A percentile compares a stretch with the other conserved stretches of the same genome.
These are phyloP conservation scores for Colostygia pectinataria DNA, from an alignment of 2,888 invertebrate species.

Conservation along the genomic window DNA sequence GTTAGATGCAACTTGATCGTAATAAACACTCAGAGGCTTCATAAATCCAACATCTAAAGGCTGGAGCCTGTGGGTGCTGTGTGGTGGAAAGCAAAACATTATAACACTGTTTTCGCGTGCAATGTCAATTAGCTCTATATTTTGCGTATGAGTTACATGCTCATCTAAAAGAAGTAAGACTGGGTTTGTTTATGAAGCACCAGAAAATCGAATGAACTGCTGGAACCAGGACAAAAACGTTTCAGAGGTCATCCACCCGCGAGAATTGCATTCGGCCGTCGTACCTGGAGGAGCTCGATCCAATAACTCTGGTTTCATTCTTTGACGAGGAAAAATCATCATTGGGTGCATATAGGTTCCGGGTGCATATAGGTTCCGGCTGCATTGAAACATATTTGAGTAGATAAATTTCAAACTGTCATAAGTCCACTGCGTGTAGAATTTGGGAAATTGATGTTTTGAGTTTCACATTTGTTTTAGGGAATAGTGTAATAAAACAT, in stretches of 20 bases:
- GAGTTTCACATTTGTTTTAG: no score
- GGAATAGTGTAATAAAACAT: no score
- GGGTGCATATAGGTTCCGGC: no score
- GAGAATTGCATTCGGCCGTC: neutral
- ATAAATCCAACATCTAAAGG: neutral
- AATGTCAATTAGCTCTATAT: neutral
- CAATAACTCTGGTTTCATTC: conserved; percentile 6
- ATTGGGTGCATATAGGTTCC: neutral
- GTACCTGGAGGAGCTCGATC: conserved; percentile 3
- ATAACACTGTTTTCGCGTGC: neutral
- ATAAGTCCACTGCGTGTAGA: no score
- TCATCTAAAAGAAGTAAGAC: conserved; percentile 3
- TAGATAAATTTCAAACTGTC: no score
- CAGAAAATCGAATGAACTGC: neutral
- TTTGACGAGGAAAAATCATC: conserved; percentile 2
- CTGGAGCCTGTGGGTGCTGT: conserved; percentile 1
- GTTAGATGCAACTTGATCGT: neutral
- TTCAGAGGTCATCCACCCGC: conserved; percentile 4
- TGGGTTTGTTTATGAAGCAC: neutral
- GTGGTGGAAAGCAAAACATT: conserved; percentile 1
- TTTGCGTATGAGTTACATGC: conserved; percentile 1
- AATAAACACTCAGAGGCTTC: neutral
- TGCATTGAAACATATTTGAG: no score
- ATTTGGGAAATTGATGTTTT: no score
- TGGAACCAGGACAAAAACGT: conserved; percentile 1